A percentile compares a stretch with the other conserved stretches of the same genome.
phyloP scores from a whole-genome alignment of 2,888 invertebrate genomes.

The Melanostoma mellinum region DNA sequence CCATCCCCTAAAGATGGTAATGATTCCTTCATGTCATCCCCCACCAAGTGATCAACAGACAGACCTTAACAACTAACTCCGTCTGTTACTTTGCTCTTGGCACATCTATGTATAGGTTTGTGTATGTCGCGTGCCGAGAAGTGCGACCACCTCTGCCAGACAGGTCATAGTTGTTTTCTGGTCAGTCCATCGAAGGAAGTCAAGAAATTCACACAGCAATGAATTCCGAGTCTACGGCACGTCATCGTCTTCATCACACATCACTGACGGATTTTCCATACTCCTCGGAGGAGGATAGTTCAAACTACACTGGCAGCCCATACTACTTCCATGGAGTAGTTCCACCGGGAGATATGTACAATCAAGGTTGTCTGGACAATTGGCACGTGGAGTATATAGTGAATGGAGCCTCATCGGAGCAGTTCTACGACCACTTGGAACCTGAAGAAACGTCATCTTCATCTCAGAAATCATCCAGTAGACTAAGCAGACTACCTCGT shows the following conservation, averaged over 20 bases:
- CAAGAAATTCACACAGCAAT: constrained; percentile 65
- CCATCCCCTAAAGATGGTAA: constrained; percentile 65
- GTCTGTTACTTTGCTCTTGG: constrained; percentile 46
- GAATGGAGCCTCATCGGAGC: constrained; percentile 21
- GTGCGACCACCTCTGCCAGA: constrained; percentile 26
- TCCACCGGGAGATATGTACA: constrained; percentile 40
- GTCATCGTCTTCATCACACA: constrained; percentile 59
- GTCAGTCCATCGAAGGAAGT: constrained; percentile 62
- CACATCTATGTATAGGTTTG: constrained; percentile 5
- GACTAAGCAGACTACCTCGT: constrained; percentile 6
- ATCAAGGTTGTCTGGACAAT: constrained; percentile 58
- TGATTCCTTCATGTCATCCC: constrained; percentile 45
- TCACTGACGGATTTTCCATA: constrained; percentile 76
- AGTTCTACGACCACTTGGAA: constrained; percentile 50
- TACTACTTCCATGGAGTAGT: constrained; percentile 71
- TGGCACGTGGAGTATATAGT: constrained; percentile 63
- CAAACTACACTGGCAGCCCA: constrained; percentile 79
- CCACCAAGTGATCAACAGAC: constrained; percentile 48
- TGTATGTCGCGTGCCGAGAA: constrained; percentile 50
- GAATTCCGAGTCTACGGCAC: constrained; percentile 52
- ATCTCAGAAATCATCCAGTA: constrained; percentile 35
- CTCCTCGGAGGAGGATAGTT: constrained; percentile 80
- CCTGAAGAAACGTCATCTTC: constrained; percentile 53
- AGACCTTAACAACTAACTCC: constrained; percentile 16
- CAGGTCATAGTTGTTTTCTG: constrained; percentile 59